A percentile compares a stretch with the other conserved stretches of the same genome.
These are phyloP conservation scores for Heliconius charithonia DNA, from an alignment of 2,888 invertebrate genomes.

Conservation along the genomic window DNA sequence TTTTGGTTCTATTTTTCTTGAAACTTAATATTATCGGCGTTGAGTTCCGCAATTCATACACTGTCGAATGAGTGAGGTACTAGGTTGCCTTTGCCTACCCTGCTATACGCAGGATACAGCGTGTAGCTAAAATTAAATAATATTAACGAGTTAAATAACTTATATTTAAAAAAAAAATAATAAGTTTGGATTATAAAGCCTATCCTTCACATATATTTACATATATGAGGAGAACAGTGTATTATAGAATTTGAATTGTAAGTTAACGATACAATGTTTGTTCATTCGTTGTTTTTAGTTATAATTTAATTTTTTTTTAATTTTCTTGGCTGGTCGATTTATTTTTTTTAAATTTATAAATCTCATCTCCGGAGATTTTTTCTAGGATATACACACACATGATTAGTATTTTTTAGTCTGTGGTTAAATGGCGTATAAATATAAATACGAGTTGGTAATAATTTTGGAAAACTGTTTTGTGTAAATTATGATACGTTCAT, in stretches of 20 bases:
- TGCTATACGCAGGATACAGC: too few species aligned
- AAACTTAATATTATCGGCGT: background rate
- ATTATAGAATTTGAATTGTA: slow-evolving; percentile 69
- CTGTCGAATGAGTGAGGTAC: too few species aligned
- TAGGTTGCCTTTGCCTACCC: too few species aligned
- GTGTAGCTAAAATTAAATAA: background rate
- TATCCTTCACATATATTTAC: slow-evolving; percentile 32
- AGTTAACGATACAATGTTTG: slow-evolving; percentile 62
- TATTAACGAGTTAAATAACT: background rate
- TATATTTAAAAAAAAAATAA: background rate
- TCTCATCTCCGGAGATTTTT: slow-evolving; percentile 29
- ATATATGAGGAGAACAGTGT: slow-evolving; percentile 65
- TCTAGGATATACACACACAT: slow-evolving; percentile 32
- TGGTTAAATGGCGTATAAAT: slow-evolving; percentile 17
- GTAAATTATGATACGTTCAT: slow-evolving; percentile 33
- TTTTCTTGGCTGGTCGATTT: slow-evolving; percentile 56
- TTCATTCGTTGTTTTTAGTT: slow-evolving; percentile 71
- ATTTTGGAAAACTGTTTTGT: slow-evolving; percentile 20
- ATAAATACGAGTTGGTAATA: slow-evolving; percentile 15
- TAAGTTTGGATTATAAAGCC: slow-evolving; percentile 22
- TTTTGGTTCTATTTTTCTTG: background rate
- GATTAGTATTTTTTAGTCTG: slow-evolving; percentile 29
- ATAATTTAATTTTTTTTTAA: slow-evolving; percentile 53
- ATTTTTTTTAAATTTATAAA: slow-evolving; percentile 51
- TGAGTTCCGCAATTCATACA: background rate